These are phyloP conservation scores for Montifringilla adamsi DNA, from an alignment of 2,113 vertebrate genomes.

Conservation along the genomic window DNA sequence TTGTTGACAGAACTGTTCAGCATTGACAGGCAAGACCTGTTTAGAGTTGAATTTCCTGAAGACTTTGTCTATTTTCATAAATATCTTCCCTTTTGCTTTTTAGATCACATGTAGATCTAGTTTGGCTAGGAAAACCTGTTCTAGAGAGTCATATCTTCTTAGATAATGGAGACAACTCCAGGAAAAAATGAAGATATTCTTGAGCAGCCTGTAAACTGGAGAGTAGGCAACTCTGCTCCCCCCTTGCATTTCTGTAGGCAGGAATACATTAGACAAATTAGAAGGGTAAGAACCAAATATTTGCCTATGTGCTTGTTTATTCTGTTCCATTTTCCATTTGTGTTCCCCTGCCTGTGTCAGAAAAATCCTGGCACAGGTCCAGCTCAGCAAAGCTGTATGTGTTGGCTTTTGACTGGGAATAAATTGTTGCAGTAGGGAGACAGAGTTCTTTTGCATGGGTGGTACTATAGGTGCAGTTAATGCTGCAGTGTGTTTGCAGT, in stretches of 20 bases:
- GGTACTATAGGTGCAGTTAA: not conserved
- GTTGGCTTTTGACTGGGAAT: not conserved
- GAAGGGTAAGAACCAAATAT: not conserved
- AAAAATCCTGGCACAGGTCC: not conserved
- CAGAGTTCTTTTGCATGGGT: not conserved
- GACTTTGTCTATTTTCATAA: not conserved
- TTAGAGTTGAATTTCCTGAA: not conserved
- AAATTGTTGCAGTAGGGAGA: not conserved
- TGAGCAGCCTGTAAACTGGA: not conserved
- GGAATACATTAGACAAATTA: not conserved
- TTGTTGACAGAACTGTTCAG: not conserved
- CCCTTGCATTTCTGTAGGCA: not conserved
- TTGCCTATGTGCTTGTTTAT: not conserved
- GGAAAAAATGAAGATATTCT: not conserved
- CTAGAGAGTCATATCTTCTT: not conserved
- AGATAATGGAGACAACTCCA: not conserved
- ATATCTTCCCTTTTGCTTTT: not conserved
- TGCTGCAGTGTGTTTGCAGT: not conserved
- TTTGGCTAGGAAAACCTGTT: not conserved
- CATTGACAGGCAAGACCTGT: not conserved
- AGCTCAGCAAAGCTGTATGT: not conserved
- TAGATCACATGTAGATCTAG: not conserved
- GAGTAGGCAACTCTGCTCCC: not conserved
- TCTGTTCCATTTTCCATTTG: conserved; percentile 1
- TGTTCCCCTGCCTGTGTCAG: not conserved